These are phyloP conservation scores for Triplophysa yarkandensis DNA, from an alignment of 2,797 vertebrate species.

Conservation along the genomic window DNA sequence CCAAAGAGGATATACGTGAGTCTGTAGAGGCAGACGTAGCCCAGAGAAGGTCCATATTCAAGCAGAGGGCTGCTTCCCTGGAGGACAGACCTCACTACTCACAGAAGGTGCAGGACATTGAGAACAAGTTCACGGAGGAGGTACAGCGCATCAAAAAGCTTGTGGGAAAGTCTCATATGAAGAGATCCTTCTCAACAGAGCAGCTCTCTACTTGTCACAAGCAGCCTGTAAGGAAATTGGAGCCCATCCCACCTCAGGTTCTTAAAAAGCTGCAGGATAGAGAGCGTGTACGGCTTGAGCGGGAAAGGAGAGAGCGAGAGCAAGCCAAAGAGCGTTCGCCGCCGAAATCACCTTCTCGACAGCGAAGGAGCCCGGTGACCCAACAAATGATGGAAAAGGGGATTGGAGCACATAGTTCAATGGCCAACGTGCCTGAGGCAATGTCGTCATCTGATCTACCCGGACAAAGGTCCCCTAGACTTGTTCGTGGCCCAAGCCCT, in stretches of 20 bases:
- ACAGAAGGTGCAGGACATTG: slow-evolving; percentile 88
- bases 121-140: slow-evolving; percentile 93
- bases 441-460: slow-evolving; percentile 76
- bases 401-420: no score
- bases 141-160: slow-evolving; percentile 92
- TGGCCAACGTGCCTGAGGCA: slow-evolving; percentile 64
- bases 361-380: slow-evolving; percentile 51
- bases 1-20: slow-evolving; percentile 81
- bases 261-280: slow-evolving; percentile 80
- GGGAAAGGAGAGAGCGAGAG: slow-evolving; percentile 69
- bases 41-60: slow-evolving; percentile 84
- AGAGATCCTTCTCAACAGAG: slow-evolving; percentile 87
- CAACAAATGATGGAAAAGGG: slow-evolving; percentile 59
- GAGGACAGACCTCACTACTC: slow-evolving; percentile 89
- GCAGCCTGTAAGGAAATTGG: slow-evolving; percentile 74
- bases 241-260: slow-evolving; percentile 81
- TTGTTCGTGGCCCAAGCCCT: slow-evolving; percentile 67
- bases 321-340: slow-evolving; percentile 50
- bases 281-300: slow-evolving; percentile 74
- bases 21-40: slow-evolving; percentile 83
- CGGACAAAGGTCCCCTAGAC: slow-evolving; percentile 70
- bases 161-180: slow-evolving; percentile 90
- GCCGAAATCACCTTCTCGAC: slow-evolving; percentile 44
- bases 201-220: slow-evolving; percentile 70
- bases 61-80: slow-evolving; percentile 89